Evolutionary conservation across 64 coral and sea anemone species (phyloP).

Genomic region (Pocillopora verrucosa): DNA sequence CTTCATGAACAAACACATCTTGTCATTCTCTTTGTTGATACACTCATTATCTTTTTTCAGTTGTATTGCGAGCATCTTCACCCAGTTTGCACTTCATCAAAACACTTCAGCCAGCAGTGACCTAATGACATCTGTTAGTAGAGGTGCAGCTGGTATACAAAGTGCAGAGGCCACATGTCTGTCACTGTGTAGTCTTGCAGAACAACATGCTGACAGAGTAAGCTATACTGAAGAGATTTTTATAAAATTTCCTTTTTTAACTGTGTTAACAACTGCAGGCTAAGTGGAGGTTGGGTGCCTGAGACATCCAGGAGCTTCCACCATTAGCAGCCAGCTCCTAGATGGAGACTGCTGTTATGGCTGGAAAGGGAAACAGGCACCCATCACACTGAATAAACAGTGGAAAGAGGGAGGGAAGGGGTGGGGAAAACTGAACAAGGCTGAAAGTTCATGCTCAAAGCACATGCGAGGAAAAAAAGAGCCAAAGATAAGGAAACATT

Average conservation of each 20-base stretch:
- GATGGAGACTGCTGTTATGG: too few relatives aligned
- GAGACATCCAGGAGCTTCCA: too few relatives aligned
- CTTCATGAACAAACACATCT: not conserved
- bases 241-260: not conserved
- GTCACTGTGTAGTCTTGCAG: slow-evolving; percentile 75
- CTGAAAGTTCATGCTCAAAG: too few relatives aligned
- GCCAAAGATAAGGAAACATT: too few relatives aligned
- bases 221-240: not conserved
- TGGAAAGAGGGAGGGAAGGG: too few relatives aligned
- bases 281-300: too few relatives aligned
- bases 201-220: slow-evolving; percentile 77
- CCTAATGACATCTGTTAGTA: not conserved
- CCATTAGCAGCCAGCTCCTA: too few relatives aligned
- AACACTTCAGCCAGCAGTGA: not conserved
- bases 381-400: too few relatives aligned
- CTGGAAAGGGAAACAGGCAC: too few relatives aligned
- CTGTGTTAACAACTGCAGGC: too few relatives aligned
- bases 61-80: slow-evolving; percentile 45
- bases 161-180: slow-evolving; percentile 75
- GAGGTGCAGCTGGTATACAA: slow-evolving; percentile 5
- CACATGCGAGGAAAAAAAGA: too few relatives aligned
- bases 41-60: not conserved
- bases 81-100: slow-evolving; percentile 38
- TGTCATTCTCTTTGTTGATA: not conserved
- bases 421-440: too few relatives aligned